Percentiles rank a stretch among this genome's conserved stretches.
These are phyloP conservation scores for Nowickia ferox DNA, from an alignment of 2,888 invertebrate genomes.

Conservation along the genomic window DNA sequence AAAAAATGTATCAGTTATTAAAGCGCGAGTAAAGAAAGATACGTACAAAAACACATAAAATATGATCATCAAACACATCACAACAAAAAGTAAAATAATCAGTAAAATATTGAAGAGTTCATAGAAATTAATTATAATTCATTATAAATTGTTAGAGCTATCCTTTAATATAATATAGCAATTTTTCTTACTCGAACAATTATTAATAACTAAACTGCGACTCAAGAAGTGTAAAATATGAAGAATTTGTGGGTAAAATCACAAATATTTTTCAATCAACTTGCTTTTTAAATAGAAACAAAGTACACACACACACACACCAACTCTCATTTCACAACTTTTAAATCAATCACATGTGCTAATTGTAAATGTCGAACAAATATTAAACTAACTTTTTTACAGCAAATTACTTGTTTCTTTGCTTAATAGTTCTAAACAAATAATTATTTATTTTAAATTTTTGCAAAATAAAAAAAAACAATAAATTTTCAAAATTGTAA, in stretches of 20 bases:
- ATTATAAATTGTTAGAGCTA: too few relatives aligned
- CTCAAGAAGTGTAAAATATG: not conserved
- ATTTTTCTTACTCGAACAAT: too few relatives aligned
- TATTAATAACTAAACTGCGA: not conserved
- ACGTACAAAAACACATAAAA: too few relatives aligned
- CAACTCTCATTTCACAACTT: constrained; percentile 11
- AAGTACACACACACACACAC: not conserved
- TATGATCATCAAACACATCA: too few relatives aligned
- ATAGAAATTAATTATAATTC: too few relatives aligned
- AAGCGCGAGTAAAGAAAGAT: too few relatives aligned
- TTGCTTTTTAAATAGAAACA: not conserved
- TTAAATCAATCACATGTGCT: constrained; percentile 16
- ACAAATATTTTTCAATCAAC: not conserved
- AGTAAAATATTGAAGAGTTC: too few relatives aligned
- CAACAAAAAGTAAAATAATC: too few relatives aligned
- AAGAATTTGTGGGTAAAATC: not conserved
- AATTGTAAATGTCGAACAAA: constrained; percentile 14
- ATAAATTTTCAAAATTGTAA: constrained; percentile 38
- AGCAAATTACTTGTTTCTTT: constrained; percentile 18
- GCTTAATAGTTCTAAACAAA: constrained; percentile 37
- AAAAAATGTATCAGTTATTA: too few relatives aligned
- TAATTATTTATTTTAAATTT: constrained; percentile 31
- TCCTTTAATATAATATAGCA: too few relatives aligned
- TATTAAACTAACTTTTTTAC: constrained; percentile 22
- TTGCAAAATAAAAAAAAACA: constrained; percentile 15